A percentile compares a stretch with the other conserved stretches of the same genome.
Conservation (phyloP, 2,113 vertebrate genomes). For the Phasianus colchicus region DNA sequence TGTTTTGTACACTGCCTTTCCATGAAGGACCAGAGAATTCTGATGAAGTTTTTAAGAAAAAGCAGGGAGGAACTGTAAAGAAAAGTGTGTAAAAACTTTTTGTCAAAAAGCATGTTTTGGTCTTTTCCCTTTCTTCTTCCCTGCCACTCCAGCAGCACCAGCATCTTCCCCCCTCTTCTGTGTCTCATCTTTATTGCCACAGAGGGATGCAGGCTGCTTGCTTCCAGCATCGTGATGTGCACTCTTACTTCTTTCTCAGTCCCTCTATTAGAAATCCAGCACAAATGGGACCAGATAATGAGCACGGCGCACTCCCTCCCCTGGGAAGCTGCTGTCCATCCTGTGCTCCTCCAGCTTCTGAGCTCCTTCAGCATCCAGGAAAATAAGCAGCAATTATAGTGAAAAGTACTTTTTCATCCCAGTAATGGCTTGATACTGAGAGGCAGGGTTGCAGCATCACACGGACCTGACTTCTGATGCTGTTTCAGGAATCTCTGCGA, state of each 20-base stretch:
- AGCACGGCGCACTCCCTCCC: not conserved
- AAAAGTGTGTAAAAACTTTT: not conserved
- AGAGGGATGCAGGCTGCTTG: not conserved
- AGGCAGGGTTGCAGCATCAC: not conserved
- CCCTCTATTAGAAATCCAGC: not conserved
- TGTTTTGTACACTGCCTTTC: not conserved
- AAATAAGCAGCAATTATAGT: slow-evolving; percentile 41
- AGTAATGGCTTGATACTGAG: not conserved
- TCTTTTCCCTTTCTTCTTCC: not conserved
- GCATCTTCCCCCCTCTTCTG: not conserved
- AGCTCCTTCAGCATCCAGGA: not conserved
- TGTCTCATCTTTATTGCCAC: not conserved
- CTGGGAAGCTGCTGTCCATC: not conserved
- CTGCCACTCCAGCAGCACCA: not conserved
- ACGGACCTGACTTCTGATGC: not conserved
- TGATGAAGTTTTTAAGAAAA: not conserved
- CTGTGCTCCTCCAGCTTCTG: not conserved
- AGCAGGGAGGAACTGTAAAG: not conserved
- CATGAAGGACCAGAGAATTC: not conserved
- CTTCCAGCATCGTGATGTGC: not conserved
- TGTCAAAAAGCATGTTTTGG: not conserved
- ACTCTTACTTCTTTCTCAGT: not conserved
- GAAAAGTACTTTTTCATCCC: slow-evolving; percentile 26
- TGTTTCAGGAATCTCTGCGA: not conserved
- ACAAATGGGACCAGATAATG: not conserved